These are phyloP conservation scores for Leptopilina clavipes DNA, from an alignment of 1,140 invertebrate genomes.

Conservation along the genomic window DNA sequence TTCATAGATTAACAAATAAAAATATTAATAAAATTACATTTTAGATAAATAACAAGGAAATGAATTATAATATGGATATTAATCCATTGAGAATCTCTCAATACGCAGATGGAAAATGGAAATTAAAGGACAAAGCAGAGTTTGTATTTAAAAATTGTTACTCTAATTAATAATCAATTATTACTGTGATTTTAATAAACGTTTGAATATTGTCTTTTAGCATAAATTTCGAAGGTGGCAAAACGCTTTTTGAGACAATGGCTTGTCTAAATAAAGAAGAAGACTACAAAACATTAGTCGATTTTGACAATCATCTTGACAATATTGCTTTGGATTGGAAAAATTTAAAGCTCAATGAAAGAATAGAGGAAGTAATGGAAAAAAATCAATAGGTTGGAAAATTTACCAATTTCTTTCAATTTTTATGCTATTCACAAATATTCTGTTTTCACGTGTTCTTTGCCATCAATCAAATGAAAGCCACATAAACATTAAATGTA, in stretches of 20 bases:
- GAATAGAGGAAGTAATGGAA: conserved; percentile 71
- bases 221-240: conserved; percentile 70
- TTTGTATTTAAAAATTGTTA: conserved; percentile 55
- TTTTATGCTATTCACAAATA: conserved; percentile 41
- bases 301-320: conserved; percentile 95
- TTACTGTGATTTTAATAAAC: not conserved
- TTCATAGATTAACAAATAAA: conserved; percentile 37
- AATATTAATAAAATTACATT: conserved; percentile 42
- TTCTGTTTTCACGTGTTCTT: conserved; percentile 37
- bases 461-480: conserved; percentile 14
- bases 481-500: conserved; percentile 52
- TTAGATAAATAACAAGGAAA: conserved; percentile 85
- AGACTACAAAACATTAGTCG: conserved; percentile 83
- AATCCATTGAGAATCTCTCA: conserved; percentile 83
- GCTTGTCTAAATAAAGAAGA: conserved; percentile 81
- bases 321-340: conserved; percentile 88
- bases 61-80: conserved; percentile 80
- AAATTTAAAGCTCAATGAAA: conserved; percentile 81
- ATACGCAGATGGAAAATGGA: conserved; percentile 84
- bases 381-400: conserved; percentile 48
- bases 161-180: not conserved
- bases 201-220: conserved; percentile 53
- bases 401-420: conserved; percentile 45
- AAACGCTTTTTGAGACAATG: conserved; percentile 78
- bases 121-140: conserved; percentile 74